A percentile compares a stretch with the other conserved stretches of the same genome.
Evolutionary conservation across 2,797 vertebrate genomes (phyloP).

Genomic region (Phrynocephalus forsythii): DNA sequence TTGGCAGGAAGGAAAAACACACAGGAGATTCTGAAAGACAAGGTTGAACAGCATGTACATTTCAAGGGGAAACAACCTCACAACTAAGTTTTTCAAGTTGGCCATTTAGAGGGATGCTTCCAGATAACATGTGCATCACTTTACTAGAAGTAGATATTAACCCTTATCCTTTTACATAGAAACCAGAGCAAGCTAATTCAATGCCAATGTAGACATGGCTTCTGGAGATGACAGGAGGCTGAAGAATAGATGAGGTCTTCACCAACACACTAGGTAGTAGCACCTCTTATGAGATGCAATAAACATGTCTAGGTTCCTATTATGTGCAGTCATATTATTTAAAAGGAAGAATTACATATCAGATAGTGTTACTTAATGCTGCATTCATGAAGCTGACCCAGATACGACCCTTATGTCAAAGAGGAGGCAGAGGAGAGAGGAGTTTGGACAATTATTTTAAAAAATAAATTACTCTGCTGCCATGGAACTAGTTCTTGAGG

Average conservation of each 20-base stretch:
- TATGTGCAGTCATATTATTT: not conserved
- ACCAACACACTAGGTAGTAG: too few relatives aligned
- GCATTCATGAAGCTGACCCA: not conserved
- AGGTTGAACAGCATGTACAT: slow-evolving; percentile 13
- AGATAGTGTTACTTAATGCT: not conserved
- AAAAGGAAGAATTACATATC: not conserved
- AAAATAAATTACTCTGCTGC: too few relatives aligned
- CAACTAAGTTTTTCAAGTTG: not conserved
- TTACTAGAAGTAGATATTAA: not conserved
- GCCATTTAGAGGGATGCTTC: not conserved
- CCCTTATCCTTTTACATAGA: not conserved
- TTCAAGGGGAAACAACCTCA: slow-evolving; percentile 27
- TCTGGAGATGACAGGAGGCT: not conserved
- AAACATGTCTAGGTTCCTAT: too few relatives aligned
- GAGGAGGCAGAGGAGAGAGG: not conserved
- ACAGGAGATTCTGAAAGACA: slow-evolving; percentile 15
- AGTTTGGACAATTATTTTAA: too few relatives aligned
- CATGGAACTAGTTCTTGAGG: too few relatives aligned
- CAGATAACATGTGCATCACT: not conserved
- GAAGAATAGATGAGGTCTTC: not conserved
- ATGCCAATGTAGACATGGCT: not conserved
- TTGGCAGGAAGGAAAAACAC: slow-evolving; percentile 13
- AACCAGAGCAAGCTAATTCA: not conserved
- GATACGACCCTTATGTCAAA: not conserved
- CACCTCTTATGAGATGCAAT: too few relatives aligned